Percentiles rank a stretch among this genome's conserved stretches.
These are phyloP conservation scores for Dromococcyx pavoninus DNA, from an alignment of 2,797 vertebrate species.

Conservation along the genomic window DNA sequence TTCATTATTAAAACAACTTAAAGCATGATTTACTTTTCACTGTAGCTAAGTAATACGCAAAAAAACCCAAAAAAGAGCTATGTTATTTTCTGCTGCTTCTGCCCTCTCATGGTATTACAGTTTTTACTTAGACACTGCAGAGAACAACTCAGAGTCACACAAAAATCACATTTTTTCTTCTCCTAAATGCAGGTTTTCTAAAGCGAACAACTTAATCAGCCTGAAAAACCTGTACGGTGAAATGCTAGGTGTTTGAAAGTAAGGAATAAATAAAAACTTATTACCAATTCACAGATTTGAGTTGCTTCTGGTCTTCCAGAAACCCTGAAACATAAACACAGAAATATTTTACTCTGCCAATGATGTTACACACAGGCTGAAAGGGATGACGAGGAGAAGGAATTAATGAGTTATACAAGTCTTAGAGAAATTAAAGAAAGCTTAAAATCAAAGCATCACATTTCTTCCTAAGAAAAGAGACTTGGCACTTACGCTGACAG, in stretches of 20 bases:
- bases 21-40: not conserved
- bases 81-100: constrained; percentile 11
- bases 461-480: not conserved
- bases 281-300: constrained; percentile 87
- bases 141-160: not conserved
- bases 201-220: not conserved
- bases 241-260: not conserved
- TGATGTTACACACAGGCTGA: not conserved
- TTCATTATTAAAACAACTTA: not conserved
- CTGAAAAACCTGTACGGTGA: not conserved
- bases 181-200: not conserved
- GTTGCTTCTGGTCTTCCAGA: constrained; percentile 78
- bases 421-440: not conserved
- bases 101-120: not conserved
- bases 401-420: not conserved
- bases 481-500: fast-evolving
- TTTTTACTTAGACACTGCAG: not conserved
- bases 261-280: constrained; percentile 45
- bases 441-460: not conserved
- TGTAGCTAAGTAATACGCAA: not conserved
- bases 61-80: not conserved
- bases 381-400: not conserved
- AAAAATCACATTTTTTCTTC: not conserved
- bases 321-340: constrained; percentile 75
- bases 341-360: not conserved